Percentiles rank a stretch among this genome's conserved stretches.
Conservation (phyloP, 2,888 invertebrate genomes). For the Boloria selene region DNA sequence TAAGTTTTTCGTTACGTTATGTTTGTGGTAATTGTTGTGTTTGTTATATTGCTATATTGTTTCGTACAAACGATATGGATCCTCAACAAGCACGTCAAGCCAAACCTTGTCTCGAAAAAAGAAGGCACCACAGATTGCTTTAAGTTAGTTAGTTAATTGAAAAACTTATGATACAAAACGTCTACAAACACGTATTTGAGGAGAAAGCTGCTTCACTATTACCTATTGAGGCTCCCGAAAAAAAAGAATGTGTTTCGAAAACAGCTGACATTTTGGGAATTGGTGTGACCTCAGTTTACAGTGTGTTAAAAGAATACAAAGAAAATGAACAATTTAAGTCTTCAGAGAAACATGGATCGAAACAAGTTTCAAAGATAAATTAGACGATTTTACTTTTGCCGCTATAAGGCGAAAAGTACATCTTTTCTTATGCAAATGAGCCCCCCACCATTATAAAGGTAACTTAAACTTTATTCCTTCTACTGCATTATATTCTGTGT, state of each 20-base stretch:
- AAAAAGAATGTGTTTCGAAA: constrained; percentile 21
- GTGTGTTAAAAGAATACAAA: constrained; percentile 34
- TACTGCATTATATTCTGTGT: constrained; percentile 37
- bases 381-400: constrained; percentile 45
- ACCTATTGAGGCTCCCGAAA: background rate
- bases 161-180: constrained; percentile 42
- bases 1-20: constrained; percentile 30
- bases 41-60: too few species aligned
- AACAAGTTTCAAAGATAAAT: constrained; percentile 45
- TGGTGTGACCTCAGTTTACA: constrained; percentile 38
- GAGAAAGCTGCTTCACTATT: constrained; percentile 35
- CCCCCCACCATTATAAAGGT: constrained; percentile 37
- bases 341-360: constrained; percentile 40
- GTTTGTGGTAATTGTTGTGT: constrained; percentile 39
- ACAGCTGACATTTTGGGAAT: constrained; percentile 41
- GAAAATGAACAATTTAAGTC: constrained; percentile 43
- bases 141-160: too few species aligned
- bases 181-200: constrained; percentile 44
- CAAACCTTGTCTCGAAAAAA: constrained; percentile 40
- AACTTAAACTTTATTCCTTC: constrained; percentile 34
- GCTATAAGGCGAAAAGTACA: constrained; percentile 44
- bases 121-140: constrained; percentile 34
- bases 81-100: constrained; percentile 33
- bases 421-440: constrained; percentile 44
- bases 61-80: constrained; percentile 41